Evolutionary conservation across 1,140 invertebrate species (phyloP).

Genomic region (Helicoverpa armigera): DNA sequence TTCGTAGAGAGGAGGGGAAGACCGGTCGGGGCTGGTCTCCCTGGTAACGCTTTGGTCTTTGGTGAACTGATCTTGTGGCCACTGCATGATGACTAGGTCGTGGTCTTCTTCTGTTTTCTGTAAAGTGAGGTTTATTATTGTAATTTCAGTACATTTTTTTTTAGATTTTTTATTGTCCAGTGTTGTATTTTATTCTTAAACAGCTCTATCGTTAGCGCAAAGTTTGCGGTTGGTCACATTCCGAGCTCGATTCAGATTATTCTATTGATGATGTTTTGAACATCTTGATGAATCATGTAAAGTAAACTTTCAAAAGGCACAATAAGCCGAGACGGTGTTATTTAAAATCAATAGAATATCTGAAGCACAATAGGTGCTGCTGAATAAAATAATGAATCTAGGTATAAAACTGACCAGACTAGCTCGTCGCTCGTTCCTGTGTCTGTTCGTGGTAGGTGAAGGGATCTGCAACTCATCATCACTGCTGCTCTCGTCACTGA

Average conservation of each 20-base stretch:
- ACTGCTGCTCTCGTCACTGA: slow-evolving; percentile 63
- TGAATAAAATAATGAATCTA: not conserved
- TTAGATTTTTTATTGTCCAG: too few relatives aligned
- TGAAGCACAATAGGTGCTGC: not conserved
- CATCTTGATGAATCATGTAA: too few relatives aligned
- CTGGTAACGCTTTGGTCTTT: not conserved
- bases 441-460: slow-evolving; percentile 13
- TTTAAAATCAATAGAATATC: not conserved
- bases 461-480: slow-evolving; percentile 57
- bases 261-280: too few relatives aligned
- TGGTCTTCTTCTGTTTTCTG: slow-evolving; percentile 33
- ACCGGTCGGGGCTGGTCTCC: slow-evolving; percentile 56
- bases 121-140: not conserved
- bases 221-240: too few relatives aligned
- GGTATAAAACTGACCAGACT: not conserved
- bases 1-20: slow-evolving; percentile 74
- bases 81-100: slow-evolving; percentile 44
- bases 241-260: too few relatives aligned
- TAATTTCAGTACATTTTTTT: not conserved
- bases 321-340: too few relatives aligned
- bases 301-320: too few relatives aligned
- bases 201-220: too few relatives aligned
- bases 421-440: slow-evolving; percentile 17
- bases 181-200: too few relatives aligned
- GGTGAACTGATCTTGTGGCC: slow-evolving; percentile 26